phyloP scores from a whole-genome alignment of 1,140 invertebrate species.

The Drosophila rufa region DNA sequence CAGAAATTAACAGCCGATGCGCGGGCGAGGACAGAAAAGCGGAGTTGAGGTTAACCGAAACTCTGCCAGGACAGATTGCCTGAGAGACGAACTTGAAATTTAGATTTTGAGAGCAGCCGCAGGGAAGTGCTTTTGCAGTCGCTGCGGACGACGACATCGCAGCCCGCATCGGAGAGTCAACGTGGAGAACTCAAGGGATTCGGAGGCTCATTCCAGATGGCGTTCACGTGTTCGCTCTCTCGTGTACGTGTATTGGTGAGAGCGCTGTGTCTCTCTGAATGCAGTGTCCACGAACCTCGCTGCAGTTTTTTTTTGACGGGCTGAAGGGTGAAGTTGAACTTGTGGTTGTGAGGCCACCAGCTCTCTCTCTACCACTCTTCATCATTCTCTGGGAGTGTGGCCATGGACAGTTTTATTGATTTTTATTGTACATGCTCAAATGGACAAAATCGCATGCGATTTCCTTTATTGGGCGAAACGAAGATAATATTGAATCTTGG shows the following conservation, averaged over 20 bases:
- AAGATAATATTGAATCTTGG: neutral
- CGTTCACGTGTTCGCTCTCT: conserved; percentile 6
- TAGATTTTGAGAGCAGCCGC: conserved; percentile 74
- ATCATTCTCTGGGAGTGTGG: conserved; percentile 18
- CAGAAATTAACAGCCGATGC: conserved; percentile 43
- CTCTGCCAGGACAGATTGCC: conserved; percentile 56
- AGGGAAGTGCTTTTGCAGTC: conserved; percentile 18
- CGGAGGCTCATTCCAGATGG: conserved; percentile 27
- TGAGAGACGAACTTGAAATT: conserved; percentile 79
- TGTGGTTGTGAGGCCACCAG: conserved; percentile 36
- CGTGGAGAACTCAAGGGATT: conserved; percentile 36
- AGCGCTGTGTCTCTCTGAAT: conserved; percentile 10
- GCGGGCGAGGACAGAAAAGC: neutral
- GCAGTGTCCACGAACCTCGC: conserved; percentile 23
- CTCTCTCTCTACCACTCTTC: conserved; percentile 29
- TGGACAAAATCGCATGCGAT: conserved; percentile 48
- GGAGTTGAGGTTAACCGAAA: conserved; percentile 25
- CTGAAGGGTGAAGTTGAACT: conserved; percentile 24
- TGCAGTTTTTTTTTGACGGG: conserved; percentile 33
- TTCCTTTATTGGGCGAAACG: neutral
- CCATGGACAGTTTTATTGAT: conserved; percentile 62
- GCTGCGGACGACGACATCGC: conserved; percentile 1
- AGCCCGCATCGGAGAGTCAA: conserved; percentile 22
- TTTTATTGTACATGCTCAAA: conserved; percentile 39
- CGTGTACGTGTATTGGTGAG: conserved; percentile 28